Base-by-base conservation (phyloP, 2,888 invertebrate genomes). In the Hypselothyrea guttata region DNA sequence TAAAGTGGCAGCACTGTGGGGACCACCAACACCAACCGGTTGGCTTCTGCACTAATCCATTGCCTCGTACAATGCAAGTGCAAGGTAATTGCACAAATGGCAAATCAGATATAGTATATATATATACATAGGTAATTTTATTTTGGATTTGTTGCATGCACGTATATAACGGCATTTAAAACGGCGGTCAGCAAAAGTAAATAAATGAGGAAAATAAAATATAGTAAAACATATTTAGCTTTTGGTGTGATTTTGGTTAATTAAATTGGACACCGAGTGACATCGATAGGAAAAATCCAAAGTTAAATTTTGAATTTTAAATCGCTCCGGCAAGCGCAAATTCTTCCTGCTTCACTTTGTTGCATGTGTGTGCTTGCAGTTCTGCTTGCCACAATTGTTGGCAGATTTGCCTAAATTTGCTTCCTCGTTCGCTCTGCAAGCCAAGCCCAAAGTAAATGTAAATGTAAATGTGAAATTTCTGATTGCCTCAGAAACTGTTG, bases 71-170 rank as follows among this genome's bases (percentile, higher is more conserved):
- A 68, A 62, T 62, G 78, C 86, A 86, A 86, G 87, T 83, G 83
- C 87, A 86, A 86, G 87, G 87, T 77, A 84, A 86, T 85, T 76
- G 75, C 46, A 69, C 71, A 63, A 75, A 48, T 57, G 37, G 42
- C 9, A 55, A 33, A 46, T 27, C 15, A 45, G 9, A 16, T 5
- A 15, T 28, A 2, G 30, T 11, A 37, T 7, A 38, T n/a, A 30
- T 27, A 45, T 34, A 27, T 13, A 3, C n/a, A 38, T 9, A 45
- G 15, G 13, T n/a, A n/a, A n/a, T n/a, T 22, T 2, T 22, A 22
- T 22, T 22, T 22, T 22, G 3, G 5, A 22, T 22, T 22, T 22
- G 2, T 22, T 12, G 27, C 11, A 16, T 9, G 7, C 7, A n/a
- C 11, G 9, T 37, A 15, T 30, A 11, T 28, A 46, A 46, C 22